Evolutionary conservation across 2,113 vertebrate species (phyloP).

Genomic region (Thalassoma bifasciatum): DNA sequence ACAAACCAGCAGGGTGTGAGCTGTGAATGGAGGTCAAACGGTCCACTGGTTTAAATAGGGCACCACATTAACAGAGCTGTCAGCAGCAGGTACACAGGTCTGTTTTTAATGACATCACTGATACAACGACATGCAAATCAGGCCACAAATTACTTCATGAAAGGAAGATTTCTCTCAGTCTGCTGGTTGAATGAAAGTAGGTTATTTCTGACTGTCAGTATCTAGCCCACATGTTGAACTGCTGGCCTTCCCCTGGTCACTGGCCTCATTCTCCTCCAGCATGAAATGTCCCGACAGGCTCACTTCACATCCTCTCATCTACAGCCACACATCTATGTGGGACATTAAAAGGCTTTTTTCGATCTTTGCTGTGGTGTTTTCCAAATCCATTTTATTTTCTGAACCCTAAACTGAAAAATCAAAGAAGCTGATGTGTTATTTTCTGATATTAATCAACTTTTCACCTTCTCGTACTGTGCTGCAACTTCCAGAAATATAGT

Average conservation of each 20-base stretch:
- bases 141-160: not conserved
- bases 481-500: no score
- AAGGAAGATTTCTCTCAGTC: not conserved
- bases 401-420: not conserved
- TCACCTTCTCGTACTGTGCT: not conserved
- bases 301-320: constrained; percentile 31
- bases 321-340: constrained; percentile 33
- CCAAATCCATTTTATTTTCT: not conserved
- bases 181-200: not conserved
- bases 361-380: not conserved
- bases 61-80: constrained; percentile 23
- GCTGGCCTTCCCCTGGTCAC: constrained; percentile 68
- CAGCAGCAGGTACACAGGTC: constrained; percentile 32
- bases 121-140: not conserved
- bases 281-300: constrained; percentile 47
- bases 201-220: constrained; percentile 48
- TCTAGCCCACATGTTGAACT: constrained; percentile 49
- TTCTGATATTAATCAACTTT: not conserved
- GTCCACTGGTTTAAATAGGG: constrained; percentile 55
- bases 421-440: not conserved
- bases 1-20: constrained; percentile 28
- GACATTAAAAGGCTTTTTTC: not conserved
- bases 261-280: constrained; percentile 79
- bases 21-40: constrained; percentile 55
- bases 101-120: constrained; percentile 11